phyloP scores from a whole-genome alignment of 2,113 vertebrate genomes.

The rat (Rattus norvegicus) region DNA sequence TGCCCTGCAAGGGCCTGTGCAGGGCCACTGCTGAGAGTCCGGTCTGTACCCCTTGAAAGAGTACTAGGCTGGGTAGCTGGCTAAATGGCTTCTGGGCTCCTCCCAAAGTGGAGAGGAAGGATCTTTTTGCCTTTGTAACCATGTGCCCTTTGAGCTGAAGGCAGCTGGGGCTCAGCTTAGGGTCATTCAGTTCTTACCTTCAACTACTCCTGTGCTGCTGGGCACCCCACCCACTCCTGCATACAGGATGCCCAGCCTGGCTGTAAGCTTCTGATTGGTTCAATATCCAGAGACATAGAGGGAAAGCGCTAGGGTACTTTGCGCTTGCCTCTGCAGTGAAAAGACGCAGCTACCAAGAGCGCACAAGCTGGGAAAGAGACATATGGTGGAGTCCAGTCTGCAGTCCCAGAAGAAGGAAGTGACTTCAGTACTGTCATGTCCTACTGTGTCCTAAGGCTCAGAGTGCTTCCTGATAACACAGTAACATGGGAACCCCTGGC shows the following conservation, averaged over 20 bases:
- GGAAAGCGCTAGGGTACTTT: not conserved
- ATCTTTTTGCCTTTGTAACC: too few relatives aligned
- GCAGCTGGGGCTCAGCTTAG: not conserved
- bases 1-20: not conserved
- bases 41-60: fast-evolving
- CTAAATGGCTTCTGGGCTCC: too few relatives aligned
- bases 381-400: not conserved
- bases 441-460: not conserved
- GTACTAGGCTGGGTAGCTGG: too few relatives aligned
- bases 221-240: not conserved
- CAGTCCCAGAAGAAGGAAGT: not conserved
- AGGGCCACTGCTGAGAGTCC: too few relatives aligned
- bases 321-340: not conserved
- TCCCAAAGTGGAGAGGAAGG: too few relatives aligned
- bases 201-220: too few relatives aligned
- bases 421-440: not conserved
- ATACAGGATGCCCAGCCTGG: fast-evolving
- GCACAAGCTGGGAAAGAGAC: not conserved
- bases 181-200: not conserved
- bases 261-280: not conserved
- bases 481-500: not conserved
- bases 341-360: not conserved
- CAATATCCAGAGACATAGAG: not conserved
- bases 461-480: not conserved
- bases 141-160: not conserved